Conservation (phyloP, 2,113 vertebrate species). For the Delphinus delphis region DNA sequence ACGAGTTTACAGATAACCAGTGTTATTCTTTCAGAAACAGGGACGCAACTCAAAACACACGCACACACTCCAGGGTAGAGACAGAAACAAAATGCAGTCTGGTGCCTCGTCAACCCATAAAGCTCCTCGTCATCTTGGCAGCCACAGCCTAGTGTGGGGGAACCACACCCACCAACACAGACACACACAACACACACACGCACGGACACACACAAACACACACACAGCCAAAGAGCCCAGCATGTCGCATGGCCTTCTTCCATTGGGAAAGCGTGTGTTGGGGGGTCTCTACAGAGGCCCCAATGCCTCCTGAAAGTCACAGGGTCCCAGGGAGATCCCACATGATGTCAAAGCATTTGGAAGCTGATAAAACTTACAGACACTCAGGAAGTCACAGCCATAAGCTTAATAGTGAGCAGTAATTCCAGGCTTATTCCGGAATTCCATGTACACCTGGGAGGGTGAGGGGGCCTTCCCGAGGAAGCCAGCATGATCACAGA, state of each 20-base stretch:
- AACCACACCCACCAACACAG: too few species aligned
- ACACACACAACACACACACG: neutral
- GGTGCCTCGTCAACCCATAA: neutral
- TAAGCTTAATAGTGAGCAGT: neutral
- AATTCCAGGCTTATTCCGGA: neutral
- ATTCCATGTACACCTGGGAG: neutral
- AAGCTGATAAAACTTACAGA: neutral
- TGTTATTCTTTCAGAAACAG: conserved; percentile 43
- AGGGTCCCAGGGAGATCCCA: neutral
- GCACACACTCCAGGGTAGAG: neutral
- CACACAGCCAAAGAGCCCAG: neutral
- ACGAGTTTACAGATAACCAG: neutral
- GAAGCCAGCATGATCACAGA: neutral
- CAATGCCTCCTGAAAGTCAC: neutral
- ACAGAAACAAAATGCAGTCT: neutral
- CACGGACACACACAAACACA: neutral
- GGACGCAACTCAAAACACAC: neutral
- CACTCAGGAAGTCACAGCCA: neutral
- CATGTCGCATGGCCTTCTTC: neutral
- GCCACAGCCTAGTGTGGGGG: neutral
- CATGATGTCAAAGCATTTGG: too few species aligned
- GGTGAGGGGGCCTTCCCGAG: neutral
- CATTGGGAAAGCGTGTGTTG: accelerated
- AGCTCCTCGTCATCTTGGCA: neutral
- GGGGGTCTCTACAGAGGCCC: neutral